phyloP scores from a whole-genome alignment of 2,888 invertebrate genomes.

The Aricia artaxerxes region DNA sequence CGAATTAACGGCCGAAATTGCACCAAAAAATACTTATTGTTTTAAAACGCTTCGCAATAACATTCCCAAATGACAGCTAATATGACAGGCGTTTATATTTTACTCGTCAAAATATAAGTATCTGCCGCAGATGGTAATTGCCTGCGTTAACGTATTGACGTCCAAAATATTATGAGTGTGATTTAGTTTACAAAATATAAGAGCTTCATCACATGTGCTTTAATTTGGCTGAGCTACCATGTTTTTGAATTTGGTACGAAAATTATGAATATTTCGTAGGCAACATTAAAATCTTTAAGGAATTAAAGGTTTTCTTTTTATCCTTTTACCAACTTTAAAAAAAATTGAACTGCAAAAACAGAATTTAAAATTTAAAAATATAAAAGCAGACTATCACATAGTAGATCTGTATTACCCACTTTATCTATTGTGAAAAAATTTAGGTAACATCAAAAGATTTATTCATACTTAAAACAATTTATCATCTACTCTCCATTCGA shows the following conservation, averaged over 20 bases:
- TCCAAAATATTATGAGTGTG: slow-evolving; percentile 9
- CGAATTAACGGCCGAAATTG: slow-evolving; percentile 54
- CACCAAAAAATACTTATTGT: slow-evolving; percentile 54
- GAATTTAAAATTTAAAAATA: background rate
- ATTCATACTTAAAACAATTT: background rate
- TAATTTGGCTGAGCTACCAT: too few relatives aligned
- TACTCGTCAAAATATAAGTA: slow-evolving; percentile 20
- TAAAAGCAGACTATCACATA: background rate
- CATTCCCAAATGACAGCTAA: slow-evolving; percentile 38
- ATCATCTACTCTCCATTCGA: background rate
- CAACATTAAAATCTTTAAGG: too few relatives aligned
- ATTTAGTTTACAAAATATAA: background rate
- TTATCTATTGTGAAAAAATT: background rate
- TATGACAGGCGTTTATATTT: slow-evolving; percentile 32
- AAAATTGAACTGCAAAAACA: background rate
- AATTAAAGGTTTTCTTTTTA: background rate
- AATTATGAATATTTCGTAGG: too few relatives aligned
- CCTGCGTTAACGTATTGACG: background rate
- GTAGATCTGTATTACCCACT: background rate
- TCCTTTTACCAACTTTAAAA: background rate
- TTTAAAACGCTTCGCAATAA: slow-evolving; percentile 42
- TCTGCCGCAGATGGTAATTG: slow-evolving; percentile 15
- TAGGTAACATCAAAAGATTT: background rate
- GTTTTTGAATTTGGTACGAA: too few relatives aligned
- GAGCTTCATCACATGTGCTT: background rate